These are phyloP conservation scores for Lasioglossum morio DNA, from an alignment of 2,888 invertebrate genomes.

Conservation along the genomic window DNA sequence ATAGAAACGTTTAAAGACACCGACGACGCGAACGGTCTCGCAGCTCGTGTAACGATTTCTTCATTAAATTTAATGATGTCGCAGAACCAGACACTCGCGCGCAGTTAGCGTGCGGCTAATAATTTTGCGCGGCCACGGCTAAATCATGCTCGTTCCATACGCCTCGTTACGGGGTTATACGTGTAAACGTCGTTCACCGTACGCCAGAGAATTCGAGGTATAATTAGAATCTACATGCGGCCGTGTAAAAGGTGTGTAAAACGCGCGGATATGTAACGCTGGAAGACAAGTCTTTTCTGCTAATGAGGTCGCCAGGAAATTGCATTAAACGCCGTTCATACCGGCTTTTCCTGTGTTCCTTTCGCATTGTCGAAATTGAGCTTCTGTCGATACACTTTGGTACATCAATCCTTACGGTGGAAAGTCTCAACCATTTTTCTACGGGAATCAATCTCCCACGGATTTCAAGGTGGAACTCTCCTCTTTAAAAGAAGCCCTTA, in stretches of 20 bases:
- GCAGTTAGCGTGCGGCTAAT: background rate
- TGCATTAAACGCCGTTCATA: background rate
- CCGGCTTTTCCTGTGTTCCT: too few relatives aligned
- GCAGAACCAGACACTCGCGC: slow-evolving; percentile 30
- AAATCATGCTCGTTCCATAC: slow-evolving; percentile 43
- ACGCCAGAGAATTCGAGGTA: slow-evolving; percentile 21
- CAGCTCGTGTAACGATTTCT: slow-evolving; percentile 45
- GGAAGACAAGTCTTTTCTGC: slow-evolving; percentile 23
- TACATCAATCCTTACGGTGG: too few relatives aligned
- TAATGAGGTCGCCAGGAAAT: slow-evolving; percentile 30
- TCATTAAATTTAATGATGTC: slow-evolving; percentile 54
- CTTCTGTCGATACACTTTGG: too few relatives aligned
- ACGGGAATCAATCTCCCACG: too few relatives aligned
- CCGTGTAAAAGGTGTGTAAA: slow-evolving; percentile 20
- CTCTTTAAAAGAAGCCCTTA: too few relatives aligned
- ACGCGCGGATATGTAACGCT: slow-evolving; percentile 33
- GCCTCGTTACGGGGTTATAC: slow-evolving; percentile 44
- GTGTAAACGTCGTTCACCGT: slow-evolving; percentile 31
- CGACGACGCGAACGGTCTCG: background rate
- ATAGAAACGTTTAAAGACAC: slow-evolving; percentile 7
- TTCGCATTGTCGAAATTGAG: too few relatives aligned
- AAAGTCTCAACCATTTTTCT: too few relatives aligned
- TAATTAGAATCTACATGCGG: slow-evolving; percentile 40
- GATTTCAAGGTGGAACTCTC: too few relatives aligned
- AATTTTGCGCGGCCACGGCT: slow-evolving; percentile 2